Conservation (phyloP, 37 sponge, comb jelly and placozoan genomes). For the Oopsacas minuta region DNA sequence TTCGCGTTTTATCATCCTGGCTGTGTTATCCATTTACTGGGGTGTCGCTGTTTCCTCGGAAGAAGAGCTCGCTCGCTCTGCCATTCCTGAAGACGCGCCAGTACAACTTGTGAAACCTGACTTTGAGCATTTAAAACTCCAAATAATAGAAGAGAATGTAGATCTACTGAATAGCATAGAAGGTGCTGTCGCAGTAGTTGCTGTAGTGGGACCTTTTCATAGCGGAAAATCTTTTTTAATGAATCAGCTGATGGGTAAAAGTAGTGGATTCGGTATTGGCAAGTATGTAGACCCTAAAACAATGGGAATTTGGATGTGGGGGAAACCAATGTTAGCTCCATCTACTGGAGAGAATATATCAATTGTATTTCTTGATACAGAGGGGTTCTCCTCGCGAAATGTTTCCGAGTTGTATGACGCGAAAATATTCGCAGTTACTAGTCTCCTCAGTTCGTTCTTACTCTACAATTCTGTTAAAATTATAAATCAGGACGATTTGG, state of each 20-base stretch:
- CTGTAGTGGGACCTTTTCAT: slow-evolving; percentile 84
- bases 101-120: slow-evolving; percentile 73
- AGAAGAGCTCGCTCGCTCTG: neutral
- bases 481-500: slow-evolving; percentile 82
- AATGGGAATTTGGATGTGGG: slow-evolving; percentile 98
- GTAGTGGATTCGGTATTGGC: slow-evolving; percentile 67
- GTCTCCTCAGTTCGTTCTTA: slow-evolving; percentile 79
- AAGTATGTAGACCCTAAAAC: slow-evolving; percentile 73
- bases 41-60: neutral
- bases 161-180: slow-evolving; percentile 49
- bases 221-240: slow-evolving; percentile 81
- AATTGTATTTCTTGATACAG: slow-evolving; percentile 75
- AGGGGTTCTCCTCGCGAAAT: slow-evolving; percentile 86
- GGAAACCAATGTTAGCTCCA: slow-evolving; percentile 49
- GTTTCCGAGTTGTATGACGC: slow-evolving; percentile 84
- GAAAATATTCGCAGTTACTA: slow-evolving; percentile 78
- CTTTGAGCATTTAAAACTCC: slow-evolving; percentile 44
- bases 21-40: neutral
- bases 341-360: slow-evolving; percentile 47
- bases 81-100: slow-evolving; percentile 37
- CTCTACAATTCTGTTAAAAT: slow-evolving; percentile 93
- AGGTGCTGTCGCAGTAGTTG: slow-evolving; percentile 66
- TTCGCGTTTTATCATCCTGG: neutral
- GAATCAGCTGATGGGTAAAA: slow-evolving; percentile 87
- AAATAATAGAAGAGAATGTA: slow-evolving; percentile 50